Percentiles rank a stretch among this genome's conserved stretches.
Evolutionary conservation across 2,888 invertebrate species (phyloP).

Genomic region (Drosophila putrida): DNA sequence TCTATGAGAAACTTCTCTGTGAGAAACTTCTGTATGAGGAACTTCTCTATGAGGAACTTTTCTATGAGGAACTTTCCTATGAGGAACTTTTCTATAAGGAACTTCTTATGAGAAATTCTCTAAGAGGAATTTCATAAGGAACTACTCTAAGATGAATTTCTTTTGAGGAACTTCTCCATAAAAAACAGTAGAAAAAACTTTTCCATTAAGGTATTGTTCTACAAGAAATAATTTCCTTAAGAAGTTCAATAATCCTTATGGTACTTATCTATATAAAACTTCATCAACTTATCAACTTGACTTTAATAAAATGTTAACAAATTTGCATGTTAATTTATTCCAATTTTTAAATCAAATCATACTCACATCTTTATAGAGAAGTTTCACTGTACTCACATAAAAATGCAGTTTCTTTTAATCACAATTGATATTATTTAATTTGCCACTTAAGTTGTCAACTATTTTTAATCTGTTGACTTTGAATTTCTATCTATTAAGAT

Average conservation of each 20-base stretch:
- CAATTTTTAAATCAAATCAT: too few species aligned
- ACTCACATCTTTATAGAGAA: background rate
- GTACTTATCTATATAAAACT: too few species aligned
- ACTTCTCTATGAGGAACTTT: background rate
- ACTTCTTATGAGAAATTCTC: background rate
- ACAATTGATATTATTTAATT: background rate
- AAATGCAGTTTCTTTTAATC: background rate
- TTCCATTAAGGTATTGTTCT: too few species aligned
- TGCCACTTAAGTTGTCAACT: background rate
- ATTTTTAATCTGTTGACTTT: background rate
- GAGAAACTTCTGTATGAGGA: background rate
- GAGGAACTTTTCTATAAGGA: too few species aligned
- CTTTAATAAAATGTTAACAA: too few species aligned
- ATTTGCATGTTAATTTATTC: too few species aligned
- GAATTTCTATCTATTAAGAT: conserved; percentile 10
- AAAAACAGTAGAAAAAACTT: too few species aligned
- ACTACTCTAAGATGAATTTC: too few species aligned
- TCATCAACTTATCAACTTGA: too few species aligned
- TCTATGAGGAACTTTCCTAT: background rate
- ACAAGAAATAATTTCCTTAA: too few species aligned
- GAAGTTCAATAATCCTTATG: too few species aligned
- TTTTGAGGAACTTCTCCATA: too few species aligned
- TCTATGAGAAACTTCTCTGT: background rate
- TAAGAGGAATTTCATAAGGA: background rate
- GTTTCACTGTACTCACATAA: background rate